Base-by-base conservation (phyloP, 2,797 vertebrate genomes). In the Gallinago solitaria region DNA sequence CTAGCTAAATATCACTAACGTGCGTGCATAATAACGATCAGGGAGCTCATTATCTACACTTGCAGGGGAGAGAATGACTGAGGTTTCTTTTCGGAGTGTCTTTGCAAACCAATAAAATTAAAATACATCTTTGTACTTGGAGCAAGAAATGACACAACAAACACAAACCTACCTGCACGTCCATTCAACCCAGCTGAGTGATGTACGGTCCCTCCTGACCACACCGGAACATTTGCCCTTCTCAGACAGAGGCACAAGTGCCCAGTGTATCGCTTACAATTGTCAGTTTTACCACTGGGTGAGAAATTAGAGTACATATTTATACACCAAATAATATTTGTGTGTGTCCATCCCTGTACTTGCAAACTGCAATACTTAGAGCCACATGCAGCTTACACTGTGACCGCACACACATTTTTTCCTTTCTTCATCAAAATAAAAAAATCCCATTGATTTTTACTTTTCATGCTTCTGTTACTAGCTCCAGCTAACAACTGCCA, bases 381-480 rank as follows among this genome's bases (percentile, higher is more conserved):
- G 28, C 9, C 71, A 71, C 2, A 1, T 53, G 75, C 70, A 47
- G 39, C 48, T 10, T 9, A 7, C 21, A 1, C 64, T 39, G 65
- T 54, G 70, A 30, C 63, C 56, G 65, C 70, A 68, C 56, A 16
- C 48, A 7, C 16, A 30, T 64, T 53, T 83, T 84, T 89, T 35
- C 59, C 45, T 79, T 43, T 79, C 68, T 75, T 81, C 16, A 8
- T 89, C 93, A 89, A 83, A 92, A 93, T 85, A 83, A 87, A 83
- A 83, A 94, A 91, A 79, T 37, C 32, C 57, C 83, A 85, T 87
- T 93, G 69, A 79, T 89, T 93, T 96, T 97, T 82, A 45, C 47
- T 59, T 83, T 91, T 80, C 47, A 37, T 61, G 90, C 86, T 92
- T 96, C 84, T 1, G 9, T 89, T 50, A 17, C 63, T 35, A 93